These are phyloP conservation scores for Campoplex capitator DNA, from an alignment of 2,888 invertebrate species.

Conservation along the genomic window DNA sequence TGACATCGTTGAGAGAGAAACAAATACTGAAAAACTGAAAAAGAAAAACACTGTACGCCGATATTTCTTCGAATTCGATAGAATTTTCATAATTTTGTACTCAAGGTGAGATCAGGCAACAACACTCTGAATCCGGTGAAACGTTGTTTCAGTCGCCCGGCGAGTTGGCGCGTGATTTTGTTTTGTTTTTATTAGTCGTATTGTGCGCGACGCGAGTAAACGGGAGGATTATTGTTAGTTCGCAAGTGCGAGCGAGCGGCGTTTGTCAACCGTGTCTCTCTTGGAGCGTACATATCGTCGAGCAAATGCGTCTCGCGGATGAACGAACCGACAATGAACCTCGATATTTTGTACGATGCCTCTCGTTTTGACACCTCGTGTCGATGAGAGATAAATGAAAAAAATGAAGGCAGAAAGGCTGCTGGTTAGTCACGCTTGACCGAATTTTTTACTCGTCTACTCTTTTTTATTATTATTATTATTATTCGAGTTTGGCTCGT, in stretches of 20 bases:
- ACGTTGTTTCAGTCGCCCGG: background rate
- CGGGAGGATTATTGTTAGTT: background rate
- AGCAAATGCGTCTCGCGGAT: conserved; percentile 47
- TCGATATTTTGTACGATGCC: conserved; percentile 3
- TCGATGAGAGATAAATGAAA: background rate
- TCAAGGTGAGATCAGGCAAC: background rate
- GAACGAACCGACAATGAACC: conserved; percentile 30
- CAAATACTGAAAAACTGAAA: background rate
- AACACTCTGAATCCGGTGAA: background rate
- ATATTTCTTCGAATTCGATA: background rate
- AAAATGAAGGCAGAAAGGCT: background rate
- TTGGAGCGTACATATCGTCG: background rate
- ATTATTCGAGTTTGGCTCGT: background rate
- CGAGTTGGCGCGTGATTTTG: background rate
- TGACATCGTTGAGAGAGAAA: background rate
- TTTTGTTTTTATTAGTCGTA: conserved; percentile 6
- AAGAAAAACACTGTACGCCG: background rate
- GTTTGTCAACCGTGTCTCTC: background rate
- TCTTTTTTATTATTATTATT: background rate
- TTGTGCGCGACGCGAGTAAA: background rate
- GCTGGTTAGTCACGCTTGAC: background rate
- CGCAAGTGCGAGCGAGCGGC: background rate
- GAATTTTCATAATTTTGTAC: background rate
- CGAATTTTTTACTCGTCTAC: background rate
- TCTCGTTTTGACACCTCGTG: background rate